Evolutionary conservation across 2,113 vertebrate species (phyloP).

Genomic region (Laticauda laticaudata): DNA sequence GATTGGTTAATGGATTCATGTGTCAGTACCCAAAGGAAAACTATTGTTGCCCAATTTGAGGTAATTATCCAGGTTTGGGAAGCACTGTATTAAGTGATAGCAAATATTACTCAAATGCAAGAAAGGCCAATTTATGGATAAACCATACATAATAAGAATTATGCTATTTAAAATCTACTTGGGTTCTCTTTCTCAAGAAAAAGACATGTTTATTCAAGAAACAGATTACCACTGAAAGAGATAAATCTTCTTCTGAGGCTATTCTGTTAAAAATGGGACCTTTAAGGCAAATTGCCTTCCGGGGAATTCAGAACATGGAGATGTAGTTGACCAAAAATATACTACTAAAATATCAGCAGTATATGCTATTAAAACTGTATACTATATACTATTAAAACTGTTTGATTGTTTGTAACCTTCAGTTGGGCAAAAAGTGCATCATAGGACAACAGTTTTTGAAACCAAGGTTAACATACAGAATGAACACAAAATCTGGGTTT

Average conservation of each 20-base stretch:
- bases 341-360: neutral
- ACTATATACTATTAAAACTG: neutral
- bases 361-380: neutral
- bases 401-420: neutral
- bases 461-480: neutral
- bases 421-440: neutral
- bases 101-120: neutral
- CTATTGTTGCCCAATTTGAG: neutral
- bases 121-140: neutral
- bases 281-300: neutral
- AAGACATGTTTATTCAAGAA: neutral
- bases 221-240: neutral
- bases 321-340: neutral
- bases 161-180: neutral
- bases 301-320: neutral
- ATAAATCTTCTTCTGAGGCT: neutral
- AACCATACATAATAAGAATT: neutral
- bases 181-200: neutral
- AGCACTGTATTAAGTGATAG: neutral
- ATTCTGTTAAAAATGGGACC: neutral
- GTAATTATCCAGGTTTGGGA: neutral
- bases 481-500: neutral
- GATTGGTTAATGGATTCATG: neutral
- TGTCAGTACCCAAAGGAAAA: neutral
- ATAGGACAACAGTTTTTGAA: neutral